Evolutionary conservation across 2,888 invertebrate genomes (phyloP), one percentile per base, ranked within the genome.

Genomic region (Caenorhabditis virilis): DNA sequence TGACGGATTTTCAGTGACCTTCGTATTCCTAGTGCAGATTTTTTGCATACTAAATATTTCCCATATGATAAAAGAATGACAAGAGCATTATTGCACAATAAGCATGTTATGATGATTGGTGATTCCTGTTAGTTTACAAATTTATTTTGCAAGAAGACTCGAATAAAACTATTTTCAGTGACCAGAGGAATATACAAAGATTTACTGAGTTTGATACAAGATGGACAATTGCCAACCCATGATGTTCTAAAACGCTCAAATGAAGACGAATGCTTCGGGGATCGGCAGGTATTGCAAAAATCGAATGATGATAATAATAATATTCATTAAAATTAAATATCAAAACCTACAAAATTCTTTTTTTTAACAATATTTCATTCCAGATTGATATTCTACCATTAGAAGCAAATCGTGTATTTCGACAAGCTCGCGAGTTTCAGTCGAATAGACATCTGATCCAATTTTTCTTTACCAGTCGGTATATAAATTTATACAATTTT

Each of bases 121-220:
- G 74, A 74, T 41, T 74, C 74, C 0, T 46, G 74, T 74, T 42
- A 47, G 62, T 61, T 35, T 18, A 13, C 25, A 18, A 0, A n/a
- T 6, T 46, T 46, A 46, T 46, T n/a, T n/a, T n/a, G n/a, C n/a
- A n/a, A n/a, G n/a, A 36, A 23, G 2, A 23, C 18, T 20, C 25
- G 18, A 22, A 22, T 18, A 27, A 9, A n/a, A n/a, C 30, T 30
- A 39, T n/a, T 57, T 69, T 48, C 55, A 74, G 72, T 74, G 47
- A 59, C 66, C n/a, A 65, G 74, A 6, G 74, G 54, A 20, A 61
- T 74, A 43, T 72, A 72, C 63, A 74, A 72, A 46, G 74, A 74
- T 33, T 30, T 74, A n/a, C 6, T 74, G 0, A 9, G 36, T 0
- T 41, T 72, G 16, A 20, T 68, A 3, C 47, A 49, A 25, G 36